Evolutionary conservation across 2,113 vertebrate species (phyloP).

Genomic region (Mohoua ochrocephala): DNA sequence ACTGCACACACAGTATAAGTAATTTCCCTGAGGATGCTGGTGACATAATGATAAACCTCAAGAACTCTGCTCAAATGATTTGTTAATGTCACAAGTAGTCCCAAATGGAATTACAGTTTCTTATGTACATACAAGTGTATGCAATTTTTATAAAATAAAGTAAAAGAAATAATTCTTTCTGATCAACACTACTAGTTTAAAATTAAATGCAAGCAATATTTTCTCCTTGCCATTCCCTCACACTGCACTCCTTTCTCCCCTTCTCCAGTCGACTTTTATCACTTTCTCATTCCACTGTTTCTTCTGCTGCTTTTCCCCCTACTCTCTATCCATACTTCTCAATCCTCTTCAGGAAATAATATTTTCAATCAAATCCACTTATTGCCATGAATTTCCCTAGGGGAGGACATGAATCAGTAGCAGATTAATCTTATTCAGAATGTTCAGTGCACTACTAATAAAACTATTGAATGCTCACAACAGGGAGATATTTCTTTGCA

Average conservation of each 20-base stretch:
- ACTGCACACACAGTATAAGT: constrained; percentile 27
- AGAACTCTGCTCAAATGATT: constrained; percentile 22
- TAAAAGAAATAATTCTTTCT: constrained; percentile 24
- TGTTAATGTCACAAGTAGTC: constrained; percentile 35
- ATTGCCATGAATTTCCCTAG: background rate
- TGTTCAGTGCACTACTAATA: background rate
- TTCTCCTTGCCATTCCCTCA: background rate
- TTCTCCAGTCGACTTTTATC: background rate
- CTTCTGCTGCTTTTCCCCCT: background rate
- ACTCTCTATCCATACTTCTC: background rate
- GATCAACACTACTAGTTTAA: background rate
- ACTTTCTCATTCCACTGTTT: background rate
- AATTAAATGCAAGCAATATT: constrained; percentile 29
- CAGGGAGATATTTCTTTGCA: background rate
- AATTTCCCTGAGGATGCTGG: constrained; percentile 38
- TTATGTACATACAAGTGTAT: background rate
- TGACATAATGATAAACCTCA: constrained; percentile 42
- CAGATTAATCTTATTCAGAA: background rate
- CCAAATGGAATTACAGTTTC: constrained; percentile 42
- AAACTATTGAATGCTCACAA: background rate
- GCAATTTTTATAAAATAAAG: constrained; percentile 29
- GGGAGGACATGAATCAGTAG: background rate
- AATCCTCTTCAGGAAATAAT: background rate
- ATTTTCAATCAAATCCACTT: constrained; percentile 12
- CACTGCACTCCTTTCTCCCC: background rate